phyloP scores from a whole-genome alignment of 2,797 vertebrate species.

The Pangasius sanitwongsei region DNA sequence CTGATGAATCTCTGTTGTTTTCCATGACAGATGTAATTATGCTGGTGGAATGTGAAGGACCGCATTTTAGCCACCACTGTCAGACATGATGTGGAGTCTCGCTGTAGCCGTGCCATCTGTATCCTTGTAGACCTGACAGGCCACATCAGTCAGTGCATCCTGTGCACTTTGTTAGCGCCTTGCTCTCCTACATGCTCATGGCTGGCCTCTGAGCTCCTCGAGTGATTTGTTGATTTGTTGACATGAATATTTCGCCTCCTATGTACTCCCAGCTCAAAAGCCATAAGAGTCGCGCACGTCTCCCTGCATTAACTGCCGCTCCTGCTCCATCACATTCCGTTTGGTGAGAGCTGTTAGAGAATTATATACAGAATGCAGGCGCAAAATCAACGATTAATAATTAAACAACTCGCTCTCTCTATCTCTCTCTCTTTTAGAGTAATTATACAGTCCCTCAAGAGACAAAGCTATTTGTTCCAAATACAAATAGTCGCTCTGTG shows the following conservation, averaged over 20 bases:
- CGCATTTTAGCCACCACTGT: conserved; percentile 34
- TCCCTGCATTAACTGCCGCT: conserved; percentile 42
- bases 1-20: conserved; percentile 55
- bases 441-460: conserved; percentile 77
- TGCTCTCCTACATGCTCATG: conserved; percentile 36
- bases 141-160: conserved; percentile 54
- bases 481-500: conserved; percentile 76
- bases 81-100: conserved; percentile 14
- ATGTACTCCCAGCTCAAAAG: conserved; percentile 53
- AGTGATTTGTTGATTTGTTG: conserved; percentile 60
- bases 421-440: conserved; percentile 52
- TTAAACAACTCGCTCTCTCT: conserved; percentile 68
- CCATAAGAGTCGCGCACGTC: conserved; percentile 57
- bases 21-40: conserved; percentile 48
- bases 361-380: conserved; percentile 79
- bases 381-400: conserved; percentile 83
- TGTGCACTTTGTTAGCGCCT: conserved; percentile 25
- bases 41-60: conserved; percentile 21
- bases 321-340: conserved; percentile 61
- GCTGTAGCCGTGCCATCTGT: conserved; percentile 30
- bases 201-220: conserved; percentile 39
- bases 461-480: conserved; percentile 76
- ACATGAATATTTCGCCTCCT: conserved; percentile 49
- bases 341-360: conserved; percentile 73
- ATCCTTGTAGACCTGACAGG: conserved; percentile 59